phyloP scores from a whole-genome alignment of 2,888 invertebrate species.

The Tortricodes alternella region DNA sequence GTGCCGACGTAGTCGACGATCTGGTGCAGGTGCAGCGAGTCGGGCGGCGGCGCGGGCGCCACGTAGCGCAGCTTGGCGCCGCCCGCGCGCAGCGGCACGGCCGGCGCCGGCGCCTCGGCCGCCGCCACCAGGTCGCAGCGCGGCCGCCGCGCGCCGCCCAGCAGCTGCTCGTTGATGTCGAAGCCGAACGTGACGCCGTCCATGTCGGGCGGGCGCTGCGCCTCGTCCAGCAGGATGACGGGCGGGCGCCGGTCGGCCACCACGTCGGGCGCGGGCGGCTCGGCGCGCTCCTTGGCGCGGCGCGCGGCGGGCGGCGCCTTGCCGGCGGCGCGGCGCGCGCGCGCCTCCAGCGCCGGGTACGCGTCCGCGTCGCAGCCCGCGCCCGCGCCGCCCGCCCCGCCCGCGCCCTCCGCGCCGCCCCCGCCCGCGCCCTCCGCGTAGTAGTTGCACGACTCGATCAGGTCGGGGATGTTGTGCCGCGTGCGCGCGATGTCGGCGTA shows the following conservation, averaged over 20 bases:
- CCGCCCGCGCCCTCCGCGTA: constrained; percentile 61
- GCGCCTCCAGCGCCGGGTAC: constrained; percentile 44
- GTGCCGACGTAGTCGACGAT: constrained; percentile 67
- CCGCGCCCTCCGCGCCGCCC: constrained; percentile 56
- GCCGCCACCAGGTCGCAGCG: constrained; percentile 56
- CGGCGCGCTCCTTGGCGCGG: constrained; percentile 45
- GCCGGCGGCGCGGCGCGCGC: constrained; percentile 34
- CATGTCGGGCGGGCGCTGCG: constrained; percentile 76
- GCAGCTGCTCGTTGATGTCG: constrained; percentile 88
- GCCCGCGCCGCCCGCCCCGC: constrained; percentile 32
- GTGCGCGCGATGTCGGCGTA: constrained; percentile 92
- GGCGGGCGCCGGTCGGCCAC: constrained; percentile 84
- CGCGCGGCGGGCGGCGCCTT: constrained; percentile 74
- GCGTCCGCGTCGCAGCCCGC: constrained; percentile 39
- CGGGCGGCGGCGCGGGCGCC: constrained; percentile 51
- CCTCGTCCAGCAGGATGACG: constrained; percentile 88
- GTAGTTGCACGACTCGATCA: constrained; percentile 79
- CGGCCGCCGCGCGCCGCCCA: constrained; percentile 66
- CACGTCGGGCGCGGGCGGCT: constrained; percentile 67
- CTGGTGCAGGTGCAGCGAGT: constrained; percentile 51
- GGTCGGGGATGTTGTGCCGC: constrained; percentile 75
- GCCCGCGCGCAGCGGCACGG: constrained; percentile 43
- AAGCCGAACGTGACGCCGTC: constrained; percentile 91
- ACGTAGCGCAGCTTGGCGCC: constrained; percentile 54
- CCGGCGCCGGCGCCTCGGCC: constrained; percentile 23